Conservation (phyloP, 2,113 vertebrate genomes). For the Arvicanthis niloticus region DNA sequence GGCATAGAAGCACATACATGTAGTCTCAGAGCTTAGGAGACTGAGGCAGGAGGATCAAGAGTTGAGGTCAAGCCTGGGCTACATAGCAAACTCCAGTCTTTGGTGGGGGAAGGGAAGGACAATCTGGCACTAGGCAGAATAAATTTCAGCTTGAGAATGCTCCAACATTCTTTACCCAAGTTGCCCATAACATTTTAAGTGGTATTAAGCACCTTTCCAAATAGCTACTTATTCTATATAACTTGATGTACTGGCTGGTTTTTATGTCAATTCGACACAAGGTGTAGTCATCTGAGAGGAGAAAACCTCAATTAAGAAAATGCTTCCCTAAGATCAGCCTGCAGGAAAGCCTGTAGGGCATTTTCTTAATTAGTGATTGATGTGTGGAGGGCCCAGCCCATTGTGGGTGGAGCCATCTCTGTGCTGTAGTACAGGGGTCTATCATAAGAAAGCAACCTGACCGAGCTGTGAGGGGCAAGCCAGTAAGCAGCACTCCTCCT, state of each 20-base stretch:
- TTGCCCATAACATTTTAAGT: not conserved
- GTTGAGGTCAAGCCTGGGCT: not conserved
- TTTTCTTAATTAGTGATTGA: not conserved
- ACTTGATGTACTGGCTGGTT: not conserved
- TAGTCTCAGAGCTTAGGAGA: not conserved
- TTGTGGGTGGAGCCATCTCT: not conserved
- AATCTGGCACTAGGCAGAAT: not conserved
- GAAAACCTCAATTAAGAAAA: not conserved
- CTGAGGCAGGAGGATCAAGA: not conserved
- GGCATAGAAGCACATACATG: not conserved
- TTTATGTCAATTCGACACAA: not conserved
- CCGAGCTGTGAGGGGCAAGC: not conserved
- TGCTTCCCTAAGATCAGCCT: not conserved
- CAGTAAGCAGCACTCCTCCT: not conserved
- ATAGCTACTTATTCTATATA: slow-evolving; percentile 11
- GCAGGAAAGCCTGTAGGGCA: not conserved
- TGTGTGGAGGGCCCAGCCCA: not conserved
- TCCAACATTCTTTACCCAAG: not conserved
- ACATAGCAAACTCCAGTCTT: not conserved
- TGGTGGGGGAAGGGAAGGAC: not conserved
- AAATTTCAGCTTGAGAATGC: not conserved
- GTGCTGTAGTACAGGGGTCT: not conserved
- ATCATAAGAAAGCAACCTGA: not conserved
- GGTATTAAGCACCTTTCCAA: not conserved
- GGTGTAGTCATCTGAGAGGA: not conserved